A percentile compares a stretch with the other conserved stretches of the same genome.
Conservation (phyloP, 1,140 invertebrate species). For the Pseudomyrmex pallidus region DNA sequence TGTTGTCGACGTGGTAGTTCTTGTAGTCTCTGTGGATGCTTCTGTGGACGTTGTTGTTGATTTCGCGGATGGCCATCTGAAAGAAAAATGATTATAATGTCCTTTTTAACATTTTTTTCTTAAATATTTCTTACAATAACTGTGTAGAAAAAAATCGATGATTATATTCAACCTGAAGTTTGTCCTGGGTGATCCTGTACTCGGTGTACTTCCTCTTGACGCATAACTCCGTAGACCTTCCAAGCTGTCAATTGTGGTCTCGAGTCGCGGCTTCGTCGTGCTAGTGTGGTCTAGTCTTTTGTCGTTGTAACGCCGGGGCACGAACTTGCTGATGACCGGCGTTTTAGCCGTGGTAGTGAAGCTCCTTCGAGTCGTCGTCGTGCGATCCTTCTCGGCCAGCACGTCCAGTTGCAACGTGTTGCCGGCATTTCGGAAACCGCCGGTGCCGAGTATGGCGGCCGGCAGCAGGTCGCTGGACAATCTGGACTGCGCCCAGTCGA, state of each 20-base stretch:
- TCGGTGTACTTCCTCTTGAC: background rate
- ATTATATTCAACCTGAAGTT: constrained; percentile 60
- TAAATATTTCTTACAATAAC: too few relatives aligned
- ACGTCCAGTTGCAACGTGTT: constrained; percentile 82
- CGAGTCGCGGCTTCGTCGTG: constrained; percentile 51
- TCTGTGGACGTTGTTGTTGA: constrained; percentile 66
- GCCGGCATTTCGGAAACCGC: constrained; percentile 84
- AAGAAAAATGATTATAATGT: background rate
- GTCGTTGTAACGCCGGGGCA: constrained; percentile 85
- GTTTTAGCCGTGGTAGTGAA: constrained; percentile 79
- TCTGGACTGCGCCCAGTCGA: constrained; percentile 93
- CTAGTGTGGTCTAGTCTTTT: constrained; percentile 47
- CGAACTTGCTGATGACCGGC: constrained; percentile 88
- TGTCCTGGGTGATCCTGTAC: constrained; percentile 20
- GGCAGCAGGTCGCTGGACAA: constrained; percentile 90
- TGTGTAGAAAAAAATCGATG: background rate
- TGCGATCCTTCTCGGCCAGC: constrained; percentile 62
- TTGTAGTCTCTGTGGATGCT: constrained; percentile 28
- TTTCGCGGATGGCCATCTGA: constrained; percentile 65
- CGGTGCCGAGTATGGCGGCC: constrained; percentile 78
- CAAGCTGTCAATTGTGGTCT: constrained; percentile 67
- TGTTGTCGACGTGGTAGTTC: constrained; percentile 8
- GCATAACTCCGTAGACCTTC: constrained; percentile 70
- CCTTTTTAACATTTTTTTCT: too few relatives aligned
- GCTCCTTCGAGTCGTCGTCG: constrained; percentile 62